Percentiles rank a stretch among this genome's conserved stretches.
These are phyloP conservation scores for Prietella phreatophila DNA, from an alignment of 2,113 vertebrate species.

Conservation along the genomic window DNA sequence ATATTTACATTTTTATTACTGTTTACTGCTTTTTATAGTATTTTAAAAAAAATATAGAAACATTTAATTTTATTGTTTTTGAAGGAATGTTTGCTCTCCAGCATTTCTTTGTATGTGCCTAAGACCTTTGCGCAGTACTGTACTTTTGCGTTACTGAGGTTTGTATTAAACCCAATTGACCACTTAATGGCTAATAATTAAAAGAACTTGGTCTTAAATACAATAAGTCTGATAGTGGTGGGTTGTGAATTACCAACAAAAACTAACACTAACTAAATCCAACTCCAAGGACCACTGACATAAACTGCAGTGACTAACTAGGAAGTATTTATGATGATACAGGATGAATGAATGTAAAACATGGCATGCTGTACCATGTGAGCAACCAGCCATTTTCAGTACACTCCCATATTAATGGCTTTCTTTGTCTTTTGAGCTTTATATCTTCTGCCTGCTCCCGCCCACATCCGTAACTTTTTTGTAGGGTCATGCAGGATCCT, in stretches of 20 bases:
- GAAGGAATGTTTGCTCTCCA: too few species aligned
- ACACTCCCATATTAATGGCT: too few species aligned
- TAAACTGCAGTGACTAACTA: too few species aligned
- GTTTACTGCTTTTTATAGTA: too few species aligned
- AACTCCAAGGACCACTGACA: neutral
- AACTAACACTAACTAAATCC: neutral
- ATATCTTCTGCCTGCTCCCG: too few species aligned
- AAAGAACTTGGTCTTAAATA: neutral
- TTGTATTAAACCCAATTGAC: neutral
- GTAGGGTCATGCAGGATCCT: neutral
- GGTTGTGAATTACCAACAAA: neutral
- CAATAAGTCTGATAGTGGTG: neutral
- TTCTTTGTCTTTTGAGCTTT: neutral
- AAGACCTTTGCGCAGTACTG: too few species aligned
- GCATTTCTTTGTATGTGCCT: too few species aligned
- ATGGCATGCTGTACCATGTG: neutral
- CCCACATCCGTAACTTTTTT: neutral
- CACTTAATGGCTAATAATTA: neutral
- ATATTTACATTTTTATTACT: too few species aligned
- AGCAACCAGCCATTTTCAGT: neutral
- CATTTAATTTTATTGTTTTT: too few species aligned
- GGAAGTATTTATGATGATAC: neutral
- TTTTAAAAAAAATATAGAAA: too few species aligned
- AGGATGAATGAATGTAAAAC: neutral
- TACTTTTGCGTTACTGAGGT: neutral